Conservation (phyloP, 1,140 invertebrate species). For the Stenopsyche tienmushanensis region DNA sequence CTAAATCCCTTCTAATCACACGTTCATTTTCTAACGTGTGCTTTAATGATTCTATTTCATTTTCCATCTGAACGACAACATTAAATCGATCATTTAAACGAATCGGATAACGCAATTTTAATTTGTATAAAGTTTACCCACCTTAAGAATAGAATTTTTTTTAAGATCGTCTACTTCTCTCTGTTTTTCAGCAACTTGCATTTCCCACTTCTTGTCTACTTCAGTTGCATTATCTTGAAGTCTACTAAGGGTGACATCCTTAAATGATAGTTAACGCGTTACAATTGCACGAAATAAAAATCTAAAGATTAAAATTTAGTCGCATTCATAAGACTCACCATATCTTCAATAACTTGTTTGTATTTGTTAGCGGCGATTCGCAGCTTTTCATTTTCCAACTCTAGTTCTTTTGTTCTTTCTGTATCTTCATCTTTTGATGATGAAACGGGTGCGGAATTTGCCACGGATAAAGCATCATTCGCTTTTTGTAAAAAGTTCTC, state of each 20-base stretch:
- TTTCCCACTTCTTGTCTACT: slow-evolving; percentile 17
- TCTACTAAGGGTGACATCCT: slow-evolving; percentile 15
- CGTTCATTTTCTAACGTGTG: slow-evolving; percentile 21
- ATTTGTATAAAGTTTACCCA: slow-evolving; percentile 5
- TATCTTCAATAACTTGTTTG: slow-evolving; percentile 72
- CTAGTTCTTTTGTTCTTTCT: slow-evolving; percentile 44
- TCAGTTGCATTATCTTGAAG: slow-evolving; percentile 13
- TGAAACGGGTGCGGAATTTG: neutral
- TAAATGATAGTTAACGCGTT: no score
- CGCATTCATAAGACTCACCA: no score
- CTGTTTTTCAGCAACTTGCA: slow-evolving; percentile 12
- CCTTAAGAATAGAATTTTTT: slow-evolving; percentile 4
- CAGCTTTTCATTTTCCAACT: slow-evolving; percentile 61
- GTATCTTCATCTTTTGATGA: neutral
- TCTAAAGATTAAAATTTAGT: no score
- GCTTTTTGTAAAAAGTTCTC: slow-evolving; percentile 57
- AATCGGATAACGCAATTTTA: neutral
- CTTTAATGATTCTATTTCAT: slow-evolving; percentile 31
- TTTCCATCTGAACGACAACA: slow-evolving; percentile 33
- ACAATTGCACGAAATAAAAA: no score
- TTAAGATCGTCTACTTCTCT: slow-evolving; percentile 15
- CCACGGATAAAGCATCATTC: slow-evolving; percentile 22
- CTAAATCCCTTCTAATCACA: neutral
- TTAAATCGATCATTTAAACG: neutral
- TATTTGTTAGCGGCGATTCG: slow-evolving; percentile 69